A percentile compares a stretch with the other conserved stretches of the same genome.
phyloP scores from a whole-genome alignment of 2,797 vertebrate genomes.

The Sternarchorhynchus goeldii region DNA sequence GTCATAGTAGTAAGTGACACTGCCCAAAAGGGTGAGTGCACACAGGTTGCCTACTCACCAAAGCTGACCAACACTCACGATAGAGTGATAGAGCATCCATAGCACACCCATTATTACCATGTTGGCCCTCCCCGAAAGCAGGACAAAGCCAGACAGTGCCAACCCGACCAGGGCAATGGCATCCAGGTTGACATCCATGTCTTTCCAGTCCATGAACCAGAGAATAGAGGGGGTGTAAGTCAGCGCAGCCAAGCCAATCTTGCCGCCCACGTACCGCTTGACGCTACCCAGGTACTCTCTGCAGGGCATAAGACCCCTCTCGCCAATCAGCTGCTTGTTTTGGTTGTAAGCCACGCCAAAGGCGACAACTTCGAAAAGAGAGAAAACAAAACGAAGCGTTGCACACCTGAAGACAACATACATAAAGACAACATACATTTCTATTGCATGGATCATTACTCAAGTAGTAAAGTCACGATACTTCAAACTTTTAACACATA shows the following conservation, averaged over 20 bases:
- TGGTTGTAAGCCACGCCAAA: constrained; percentile 88
- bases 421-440: neutral
- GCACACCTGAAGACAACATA: neutral
- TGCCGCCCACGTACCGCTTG: constrained; percentile 83
- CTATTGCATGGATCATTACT: neutral
- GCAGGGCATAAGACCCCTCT: constrained; percentile 85
- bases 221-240: constrained; percentile 83
- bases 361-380: constrained; percentile 78
- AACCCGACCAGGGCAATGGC: constrained; percentile 80
- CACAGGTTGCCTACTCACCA: constrained; percentile 80
- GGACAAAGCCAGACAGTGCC: constrained; percentile 77
- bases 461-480: too few species aligned
- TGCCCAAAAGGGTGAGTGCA: neutral
- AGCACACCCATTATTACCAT: constrained; percentile 87
- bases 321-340: constrained; percentile 93
- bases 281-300: constrained; percentile 80
- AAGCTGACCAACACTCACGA: constrained; percentile 92
- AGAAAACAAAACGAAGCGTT: neutral
- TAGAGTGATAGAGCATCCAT: constrained; percentile 91
- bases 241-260: constrained; percentile 74
- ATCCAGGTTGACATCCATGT: constrained; percentile 87
- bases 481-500: too few species aligned
- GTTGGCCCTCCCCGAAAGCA: constrained; percentile 84
- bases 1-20: neutral
- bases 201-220: constrained; percentile 90